Evolutionary conservation across 2,113 vertebrate genomes (phyloP).

Genomic region (Stigmatopora argus): DNA sequence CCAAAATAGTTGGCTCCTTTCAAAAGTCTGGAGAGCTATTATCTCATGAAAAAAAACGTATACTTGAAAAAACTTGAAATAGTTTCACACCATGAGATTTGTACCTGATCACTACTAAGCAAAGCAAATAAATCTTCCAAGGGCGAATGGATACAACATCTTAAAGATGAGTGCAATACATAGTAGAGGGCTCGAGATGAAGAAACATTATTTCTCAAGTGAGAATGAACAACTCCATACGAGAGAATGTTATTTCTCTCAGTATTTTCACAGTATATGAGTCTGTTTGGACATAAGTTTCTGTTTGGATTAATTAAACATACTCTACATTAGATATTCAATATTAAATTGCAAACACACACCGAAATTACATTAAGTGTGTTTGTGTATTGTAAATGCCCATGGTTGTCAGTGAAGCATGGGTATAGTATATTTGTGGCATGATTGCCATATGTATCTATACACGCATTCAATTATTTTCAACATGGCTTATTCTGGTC

Average conservation of each 20-base stretch:
- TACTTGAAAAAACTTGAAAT: background rate
- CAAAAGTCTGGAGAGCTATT: constrained; percentile 3
- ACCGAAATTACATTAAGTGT: too few species aligned
- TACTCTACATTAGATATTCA: background rate
- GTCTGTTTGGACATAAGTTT: too few species aligned
- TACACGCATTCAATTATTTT: too few species aligned
- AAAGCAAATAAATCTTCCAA: constrained; percentile 4
- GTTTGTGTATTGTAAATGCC: too few species aligned
- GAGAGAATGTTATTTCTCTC: background rate
- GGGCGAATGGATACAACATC: background rate
- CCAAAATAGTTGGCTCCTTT: background rate
- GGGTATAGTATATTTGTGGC: too few species aligned
- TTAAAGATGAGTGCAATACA: background rate
- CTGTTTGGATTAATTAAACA: background rate
- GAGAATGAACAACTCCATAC: background rate
- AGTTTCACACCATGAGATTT: background rate
- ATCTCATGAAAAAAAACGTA: background rate
- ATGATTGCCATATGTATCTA: too few species aligned
- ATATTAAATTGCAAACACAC: too few species aligned
- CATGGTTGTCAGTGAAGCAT: too few species aligned
- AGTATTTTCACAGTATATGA: background rate
- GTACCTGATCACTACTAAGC: background rate
- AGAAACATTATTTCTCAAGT: background rate
- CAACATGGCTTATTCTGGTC: too few species aligned
- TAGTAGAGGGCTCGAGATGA: background rate